A percentile compares a stretch with the other conserved stretches of the same genome.
These are phyloP conservation scores for Leuciscus idus DNA, from an alignment of 2,113 vertebrate species.

Conservation along the genomic window DNA sequence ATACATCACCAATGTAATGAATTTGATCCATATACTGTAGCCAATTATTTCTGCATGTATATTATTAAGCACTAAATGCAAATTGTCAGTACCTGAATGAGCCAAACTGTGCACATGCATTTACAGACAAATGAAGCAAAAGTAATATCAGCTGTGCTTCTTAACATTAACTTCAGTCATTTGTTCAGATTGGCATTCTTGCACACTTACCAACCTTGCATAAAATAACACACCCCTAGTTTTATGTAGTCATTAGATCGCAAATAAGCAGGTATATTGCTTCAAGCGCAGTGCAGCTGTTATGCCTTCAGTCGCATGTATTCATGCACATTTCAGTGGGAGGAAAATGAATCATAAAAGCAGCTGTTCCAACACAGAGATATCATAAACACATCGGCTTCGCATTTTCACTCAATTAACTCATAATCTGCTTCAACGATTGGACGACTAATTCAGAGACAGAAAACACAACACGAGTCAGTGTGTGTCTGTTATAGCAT, in stretches of 20 bases:
- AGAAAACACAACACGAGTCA: neutral
- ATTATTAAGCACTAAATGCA: neutral
- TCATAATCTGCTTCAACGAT: neutral
- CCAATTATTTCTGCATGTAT: neutral
- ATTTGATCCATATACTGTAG: neutral
- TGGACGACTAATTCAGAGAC: neutral
- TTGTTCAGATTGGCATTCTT: neutral
- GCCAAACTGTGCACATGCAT: too few species aligned
- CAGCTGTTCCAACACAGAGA: conserved; percentile 3
- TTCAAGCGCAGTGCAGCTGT: neutral
- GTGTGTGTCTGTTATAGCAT: neutral
- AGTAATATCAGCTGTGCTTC: too few species aligned
- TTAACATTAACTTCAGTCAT: too few species aligned
- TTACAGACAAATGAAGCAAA: too few species aligned
- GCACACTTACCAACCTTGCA: neutral
- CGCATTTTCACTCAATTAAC: conserved; percentile 32
- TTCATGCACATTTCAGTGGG: neutral
- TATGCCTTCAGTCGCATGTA: neutral
- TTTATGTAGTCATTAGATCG: neutral
- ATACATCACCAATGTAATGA: neutral
- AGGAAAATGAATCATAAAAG: conserved; percentile 4
- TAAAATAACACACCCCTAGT: neutral
- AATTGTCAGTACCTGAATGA: too few species aligned
- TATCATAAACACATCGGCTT: neutral
- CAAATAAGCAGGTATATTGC: neutral